A percentile compares a stretch with the other conserved stretches of the same genome.
Conservation (phyloP, 2,797 vertebrate genomes). For the Malacoraja senta region DNA sequence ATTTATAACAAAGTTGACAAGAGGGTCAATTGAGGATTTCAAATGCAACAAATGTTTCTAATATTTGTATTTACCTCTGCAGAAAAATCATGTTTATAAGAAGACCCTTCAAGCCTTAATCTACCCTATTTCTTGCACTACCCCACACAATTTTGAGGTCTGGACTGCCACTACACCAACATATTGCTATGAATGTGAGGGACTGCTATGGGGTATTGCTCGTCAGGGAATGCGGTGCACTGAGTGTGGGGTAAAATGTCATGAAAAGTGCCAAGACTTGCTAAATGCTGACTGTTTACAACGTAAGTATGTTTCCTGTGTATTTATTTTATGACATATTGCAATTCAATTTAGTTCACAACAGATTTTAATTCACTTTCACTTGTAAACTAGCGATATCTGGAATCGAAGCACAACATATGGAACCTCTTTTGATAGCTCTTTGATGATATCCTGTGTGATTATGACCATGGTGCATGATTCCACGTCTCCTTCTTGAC, state of each 20-base stretch:
- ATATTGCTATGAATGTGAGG: conserved; percentile 97
- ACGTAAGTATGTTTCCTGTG: conserved; percentile 54
- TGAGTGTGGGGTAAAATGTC: conserved; percentile 93
- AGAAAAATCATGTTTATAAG: conserved; percentile 98
- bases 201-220: conserved; percentile 92
- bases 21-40: neutral
- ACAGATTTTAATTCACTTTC: neutral
- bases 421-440: neutral
- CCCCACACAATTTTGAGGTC: conserved; percentile 92
- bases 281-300: conserved; percentile 71
- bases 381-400: neutral
- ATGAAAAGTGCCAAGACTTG: conserved; percentile 76
- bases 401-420: neutral
- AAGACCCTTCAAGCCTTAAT: conserved; percentile 97
- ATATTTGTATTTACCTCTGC: conserved; percentile 47
- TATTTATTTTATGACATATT: neutral
- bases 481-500: neutral
- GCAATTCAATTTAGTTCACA: neutral
- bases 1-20: neutral
- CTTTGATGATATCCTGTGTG: neutral
- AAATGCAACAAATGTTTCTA: neutral
- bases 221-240: conserved; percentile 94
- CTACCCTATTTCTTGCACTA: conserved; percentile 96
- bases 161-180: conserved; percentile 95
- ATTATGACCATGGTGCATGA: neutral